These are phyloP conservation scores for Tridacna crocea DNA, from an alignment of 2,888 invertebrate genomes.

Conservation along the genomic window DNA sequence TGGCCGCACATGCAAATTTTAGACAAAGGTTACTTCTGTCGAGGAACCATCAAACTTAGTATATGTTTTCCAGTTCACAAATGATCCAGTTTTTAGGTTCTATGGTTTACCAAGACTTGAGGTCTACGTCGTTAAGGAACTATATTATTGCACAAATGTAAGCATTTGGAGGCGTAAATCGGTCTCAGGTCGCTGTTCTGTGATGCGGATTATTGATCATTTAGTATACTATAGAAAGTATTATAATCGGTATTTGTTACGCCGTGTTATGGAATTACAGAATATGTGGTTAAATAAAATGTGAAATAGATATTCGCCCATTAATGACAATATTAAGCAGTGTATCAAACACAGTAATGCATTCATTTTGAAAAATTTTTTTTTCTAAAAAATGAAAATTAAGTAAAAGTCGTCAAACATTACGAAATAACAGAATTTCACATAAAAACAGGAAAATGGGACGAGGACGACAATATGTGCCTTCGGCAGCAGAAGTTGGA, in stretches of 20 bases:
- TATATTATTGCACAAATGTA: not conserved
- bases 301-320: too few relatives aligned
- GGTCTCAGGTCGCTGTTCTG: constrained; percentile 17
- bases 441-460: constrained; percentile 51
- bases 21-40: too few relatives aligned
- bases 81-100: too few relatives aligned
- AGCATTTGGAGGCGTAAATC: not conserved
- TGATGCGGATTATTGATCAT: constrained; percentile 22
- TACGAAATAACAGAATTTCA: not conserved
- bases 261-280: constrained; percentile 1
- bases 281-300: not conserved
- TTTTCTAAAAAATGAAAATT: not conserved
- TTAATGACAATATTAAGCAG: not conserved
- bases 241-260: constrained; percentile 7
- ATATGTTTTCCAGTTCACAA: too few relatives aligned
- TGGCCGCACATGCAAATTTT: too few relatives aligned
- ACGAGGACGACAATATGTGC: constrained; percentile 62
- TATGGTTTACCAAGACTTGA: too few relatives aligned
- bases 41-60: too few relatives aligned
- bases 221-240: constrained; percentile 24
- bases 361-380: not conserved
- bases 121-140: constrained; percentile 18
- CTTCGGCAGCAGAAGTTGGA: constrained; percentile 61
- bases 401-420: not conserved
- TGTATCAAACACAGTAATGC: not conserved